A percentile compares a stretch with the other conserved stretches of the same genome.
Evolutionary conservation across 2,797 vertebrate genomes (phyloP).

Genomic region (Tokudaia tokunoshimensis): DNA sequence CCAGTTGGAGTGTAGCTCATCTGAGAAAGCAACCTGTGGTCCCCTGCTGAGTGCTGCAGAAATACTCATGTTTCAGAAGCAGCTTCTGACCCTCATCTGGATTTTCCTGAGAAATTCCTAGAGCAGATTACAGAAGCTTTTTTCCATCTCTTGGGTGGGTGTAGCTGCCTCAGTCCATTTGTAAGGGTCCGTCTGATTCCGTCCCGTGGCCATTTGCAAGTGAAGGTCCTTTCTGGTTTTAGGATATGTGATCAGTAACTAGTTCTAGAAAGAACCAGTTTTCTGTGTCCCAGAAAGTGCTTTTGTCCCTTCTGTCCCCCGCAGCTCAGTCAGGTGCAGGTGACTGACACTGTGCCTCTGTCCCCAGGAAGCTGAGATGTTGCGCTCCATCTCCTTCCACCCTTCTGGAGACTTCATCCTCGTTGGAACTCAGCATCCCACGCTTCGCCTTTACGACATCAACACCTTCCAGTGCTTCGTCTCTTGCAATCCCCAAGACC

Average conservation of each 20-base stretch:
- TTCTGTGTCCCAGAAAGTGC: neutral
- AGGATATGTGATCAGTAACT: neutral
- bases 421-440: slow-evolving; percentile 98
- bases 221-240: neutral
- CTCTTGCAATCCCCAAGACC: slow-evolving; percentile 97
- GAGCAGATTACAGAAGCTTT: neutral
- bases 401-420: slow-evolving; percentile 98
- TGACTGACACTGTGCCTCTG: neutral
- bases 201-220: neutral
- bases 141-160: neutral
- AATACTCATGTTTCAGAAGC: neutral
- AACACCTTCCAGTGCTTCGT: slow-evolving; percentile 99
- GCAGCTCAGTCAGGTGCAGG: neutral
- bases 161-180: no score
- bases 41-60: neutral
- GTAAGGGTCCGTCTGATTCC: neutral
- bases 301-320: neutral
- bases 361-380: slow-evolving; percentile 97
- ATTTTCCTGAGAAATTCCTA: neutral
- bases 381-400: slow-evolving; percentile 98
- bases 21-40: neutral
- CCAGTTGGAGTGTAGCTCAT: neutral
- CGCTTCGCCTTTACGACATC: slow-evolving; percentile 97
- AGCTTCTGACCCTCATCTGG: neutral
- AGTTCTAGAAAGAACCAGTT: neutral